Base-by-base conservation (phyloP, 2,888 invertebrate genomes). In the Gortyna flavago region DNA sequence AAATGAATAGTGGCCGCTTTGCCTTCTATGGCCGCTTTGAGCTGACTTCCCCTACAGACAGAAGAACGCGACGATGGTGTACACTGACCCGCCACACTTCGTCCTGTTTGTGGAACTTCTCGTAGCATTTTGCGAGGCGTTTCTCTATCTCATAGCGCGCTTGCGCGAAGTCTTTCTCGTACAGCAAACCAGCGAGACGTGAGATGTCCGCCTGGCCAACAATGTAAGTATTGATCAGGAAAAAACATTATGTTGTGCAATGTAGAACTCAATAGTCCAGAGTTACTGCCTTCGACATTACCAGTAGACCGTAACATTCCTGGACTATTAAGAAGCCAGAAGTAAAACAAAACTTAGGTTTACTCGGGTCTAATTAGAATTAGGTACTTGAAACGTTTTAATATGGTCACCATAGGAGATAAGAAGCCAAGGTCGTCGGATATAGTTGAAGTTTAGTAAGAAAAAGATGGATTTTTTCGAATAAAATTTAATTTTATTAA, bases 71-170 rank as follows among this genome's bases (percentile, higher is more conserved):
- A 67, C 16, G 9, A 9, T 51, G 7, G 9, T 25, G 32, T 35
- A 69, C 21, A 59, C 84, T 81, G 18, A 95, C 96, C 92, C 92
- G 90, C 96, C 96, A 96, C 6, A 92, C 90, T 0, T 59, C 38
- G 8, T 95, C 95, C 90, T 95, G 95, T 13, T 83, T 89, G 8
- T 77, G 68, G 84, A 96, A 96, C 91, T 95, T 95, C 1, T 93
- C 92, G 83, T 95, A 91, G 80, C 95, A 94, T 35, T 90, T 54
- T 0, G 88, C 87, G 2, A 96, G 87, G 0, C 93, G 89, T 0
- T 80, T 32, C 77, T 93, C 92, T 11, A 96, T 88, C 8, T 94
- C 92, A 0, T 11, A 59, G 9, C 92, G 90, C 0, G 90, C 89
- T 0, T 41, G 29, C 0, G 83, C 85, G 81, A 95, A 96, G 59